Evolutionary conservation across 2,797 vertebrate species (phyloP), one percentile per base, ranked within the genome.

Genomic region (Sylvia borin): DNA sequence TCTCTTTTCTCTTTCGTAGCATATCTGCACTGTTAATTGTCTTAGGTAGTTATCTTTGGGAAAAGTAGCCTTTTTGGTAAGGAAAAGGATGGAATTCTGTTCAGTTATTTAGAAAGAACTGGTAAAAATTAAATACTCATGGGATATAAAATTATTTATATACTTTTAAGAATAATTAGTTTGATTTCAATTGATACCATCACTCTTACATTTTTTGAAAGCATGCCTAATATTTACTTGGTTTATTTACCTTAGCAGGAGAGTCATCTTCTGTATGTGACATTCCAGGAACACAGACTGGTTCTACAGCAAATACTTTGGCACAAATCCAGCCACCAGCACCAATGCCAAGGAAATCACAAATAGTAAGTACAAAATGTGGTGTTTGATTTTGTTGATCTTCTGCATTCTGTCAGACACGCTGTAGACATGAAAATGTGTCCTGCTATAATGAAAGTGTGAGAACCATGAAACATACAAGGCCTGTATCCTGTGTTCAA

Each of bases 291-390:
- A 76, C 97, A 73, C 95, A 97, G 22, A 51, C 87, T 83, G 94
- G 94, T 85, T 90, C 97, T 73, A 92, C 97, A 93, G 97, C 98
- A 95, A 99, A 98, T 91, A 97, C 98, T 57, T 96, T 97, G 34
- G 90, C 98, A 95, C 98, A 98, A 85, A 92, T 98, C 76, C 98
- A 98, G 82, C 98, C 99, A 83, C 98, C 99, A 60, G 99, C 98
- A 43, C 98, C 99, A 85, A 98, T 99, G 98, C 98, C 98, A 68
- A 98, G 99, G 96, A 99, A 99, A 97, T 98, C 98, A 22, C 99
- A 98, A 95, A 97, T 98, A 29, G 99, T 99, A 97, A 98, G 99
- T 98, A 85, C 36, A 70, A 43, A 72, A 19, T 55, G 10, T 71
- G 50, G 38, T 1, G 0, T 65, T 78, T 34, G 60, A 48, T 91